Evolutionary conservation across 2,113 vertebrate genomes (phyloP).

Genomic region (Corythornis madagascariensis): DNA sequence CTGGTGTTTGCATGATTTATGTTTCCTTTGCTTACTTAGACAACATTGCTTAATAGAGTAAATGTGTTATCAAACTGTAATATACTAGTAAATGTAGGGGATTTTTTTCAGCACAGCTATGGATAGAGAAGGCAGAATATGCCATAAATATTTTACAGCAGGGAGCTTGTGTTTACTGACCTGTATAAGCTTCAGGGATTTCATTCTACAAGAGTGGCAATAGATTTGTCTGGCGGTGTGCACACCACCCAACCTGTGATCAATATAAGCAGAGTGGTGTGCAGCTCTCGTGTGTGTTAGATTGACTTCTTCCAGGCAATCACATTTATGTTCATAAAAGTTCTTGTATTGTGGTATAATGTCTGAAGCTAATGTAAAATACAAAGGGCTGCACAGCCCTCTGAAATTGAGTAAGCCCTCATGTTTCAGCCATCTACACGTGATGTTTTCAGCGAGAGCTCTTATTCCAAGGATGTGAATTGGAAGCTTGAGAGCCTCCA

Average conservation of each 20-base stretch:
- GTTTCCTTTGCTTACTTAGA: neutral
- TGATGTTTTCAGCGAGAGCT: neutral
- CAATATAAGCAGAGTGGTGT: neutral
- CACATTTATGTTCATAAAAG: constrained; percentile 16
- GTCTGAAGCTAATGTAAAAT: neutral
- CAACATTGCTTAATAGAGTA: neutral
- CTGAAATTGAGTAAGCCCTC: neutral
- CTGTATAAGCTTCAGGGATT: constrained; percentile 44
- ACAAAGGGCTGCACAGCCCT: neutral
- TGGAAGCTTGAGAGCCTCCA: neutral
- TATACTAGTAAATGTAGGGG: neutral
- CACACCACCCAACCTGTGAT: neutral
- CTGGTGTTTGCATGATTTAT: neutral
- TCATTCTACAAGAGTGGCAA: neutral
- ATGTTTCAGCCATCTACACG: rapidly evolving
- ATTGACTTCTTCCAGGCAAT: constrained; percentile 22
- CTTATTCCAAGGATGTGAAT: neutral
- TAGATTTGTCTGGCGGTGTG: constrained; percentile 36
- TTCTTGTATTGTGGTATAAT: neutral
- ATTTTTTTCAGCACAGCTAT: neutral
- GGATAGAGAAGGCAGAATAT: constrained; percentile 22
- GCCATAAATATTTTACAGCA: constrained; percentile 22
- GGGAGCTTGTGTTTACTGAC: constrained; percentile 47
- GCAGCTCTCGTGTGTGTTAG: neutral
- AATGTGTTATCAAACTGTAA: neutral